Evolutionary conservation across 2,888 invertebrate species (phyloP), one percentile per base, ranked within the genome.

Genomic region (Brachyptera risi): DNA sequence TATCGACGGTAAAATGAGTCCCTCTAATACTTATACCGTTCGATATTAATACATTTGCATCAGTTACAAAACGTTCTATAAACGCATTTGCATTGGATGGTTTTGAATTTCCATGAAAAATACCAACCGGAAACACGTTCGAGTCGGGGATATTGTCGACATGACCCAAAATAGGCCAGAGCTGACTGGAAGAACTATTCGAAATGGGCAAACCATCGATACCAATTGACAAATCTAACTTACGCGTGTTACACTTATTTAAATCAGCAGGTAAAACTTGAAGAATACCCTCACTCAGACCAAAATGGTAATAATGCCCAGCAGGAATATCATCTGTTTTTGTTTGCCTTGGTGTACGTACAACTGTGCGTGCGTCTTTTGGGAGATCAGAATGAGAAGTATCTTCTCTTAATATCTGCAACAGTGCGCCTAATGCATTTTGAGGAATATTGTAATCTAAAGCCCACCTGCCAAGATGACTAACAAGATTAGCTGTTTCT

Each of bases 11-110:
- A 13, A 40, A 42, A 40, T 31, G 11, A 42, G 15, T 9, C 38
- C n/a, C 7, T 17, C 11, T 42, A 17, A 47, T 15, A 5, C 35
- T 37, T 35, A 35, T 13, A 26, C 51, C 21, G 37, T 61, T 23
- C 23, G 24, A 9, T 57, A 58, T 35, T 57, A 62, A 27, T 38
- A 56, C 5, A 54, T 58, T 24, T 47, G 38, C 24, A 24, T 57
- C 50, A 61, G 54, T 58, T 38, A 57, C 38, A 50, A 61, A 56
- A 31, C 61, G 47, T n/a, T n/a, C n/a, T n/a, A n/a, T n/a, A n/a
- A n/a, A n/a, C n/a, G n/a, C n/a, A n/a, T n/a, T n/a, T n/a, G n/a
- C n/a, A n/a, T n/a, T n/a, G n/a, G n/a, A n/a, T n/a, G n/a, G n/a
- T 44, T 40, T 44, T 11, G 44, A 17, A 44, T 44, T 3, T 3